Evolutionary conservation across 2,888 invertebrate species (phyloP), one percentile per base, ranked within the genome.

Genomic region (Cephus sareptanus): DNA sequence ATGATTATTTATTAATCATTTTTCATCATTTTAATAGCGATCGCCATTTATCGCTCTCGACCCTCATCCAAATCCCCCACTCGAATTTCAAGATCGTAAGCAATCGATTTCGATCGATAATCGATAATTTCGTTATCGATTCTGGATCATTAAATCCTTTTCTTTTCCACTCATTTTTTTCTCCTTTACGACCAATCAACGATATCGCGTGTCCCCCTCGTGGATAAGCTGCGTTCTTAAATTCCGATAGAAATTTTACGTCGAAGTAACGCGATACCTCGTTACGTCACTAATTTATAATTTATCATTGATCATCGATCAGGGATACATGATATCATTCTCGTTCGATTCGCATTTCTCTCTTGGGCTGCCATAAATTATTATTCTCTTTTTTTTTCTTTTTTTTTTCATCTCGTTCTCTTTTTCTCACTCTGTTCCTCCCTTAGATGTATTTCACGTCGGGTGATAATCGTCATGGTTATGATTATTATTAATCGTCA

Each of bases 291-390:
- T 6, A 23, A 56, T 76, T 40, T 74, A 34, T 75, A 68, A 79
- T 77, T 77, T 70, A 79, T 79, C 74, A 69, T 77, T 73, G 70
- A 77, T 75, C 77, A 75, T 56, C 40, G 40, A 23, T 56, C 23
- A 23, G 40, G 40, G 9, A 23, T 56, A 56, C 23, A 23, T 1
- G 15, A 56, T 23, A 56, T 15, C 40, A 23, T 56, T 40, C 40
- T 40, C 15, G 4, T 4, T 40, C 40, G 40, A 40, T 40, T 40
- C 40, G 4, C 15, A 40, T 40, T 1, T 4, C 15, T 40, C 15
- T 40, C 40, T 40, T 4, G 40, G 40, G 13, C 40, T 15, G 1
- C 4, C 15, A 15, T 40, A 15, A 15, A 40, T 74, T 73, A 56
- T 79, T 15, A 37, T 74, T 40, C 73, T 33, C 68, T 75, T 33